Evolutionary conservation across 2,888 invertebrate genomes (phyloP).

Genomic region (Conistra vaccinii): DNA sequence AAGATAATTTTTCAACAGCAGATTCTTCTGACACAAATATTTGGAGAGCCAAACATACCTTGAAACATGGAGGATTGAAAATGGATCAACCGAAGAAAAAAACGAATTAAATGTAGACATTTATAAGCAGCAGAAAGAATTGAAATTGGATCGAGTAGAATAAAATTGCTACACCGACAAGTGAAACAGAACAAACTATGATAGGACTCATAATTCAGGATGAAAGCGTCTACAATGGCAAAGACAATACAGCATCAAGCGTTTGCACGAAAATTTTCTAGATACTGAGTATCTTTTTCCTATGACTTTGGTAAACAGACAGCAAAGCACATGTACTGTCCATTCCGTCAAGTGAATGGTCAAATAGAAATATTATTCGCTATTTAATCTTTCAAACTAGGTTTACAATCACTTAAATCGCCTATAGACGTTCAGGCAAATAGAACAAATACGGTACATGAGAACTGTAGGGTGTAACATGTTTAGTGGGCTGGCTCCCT

Average conservation of each 20-base stretch:
- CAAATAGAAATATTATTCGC: slow-evolving; percentile 13
- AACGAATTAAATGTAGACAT: background rate
- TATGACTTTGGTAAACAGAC: background rate
- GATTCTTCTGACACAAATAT: background rate
- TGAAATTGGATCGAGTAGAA: fast-evolving
- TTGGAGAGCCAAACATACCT: background rate
- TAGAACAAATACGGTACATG: slow-evolving; percentile 41
- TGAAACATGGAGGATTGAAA: background rate
- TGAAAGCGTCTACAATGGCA: background rate
- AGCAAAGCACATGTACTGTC: background rate
- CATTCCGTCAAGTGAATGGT: background rate
- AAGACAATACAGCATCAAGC: background rate
- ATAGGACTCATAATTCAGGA: too few species aligned
- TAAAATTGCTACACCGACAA: background rate
- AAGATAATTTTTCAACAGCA: background rate
- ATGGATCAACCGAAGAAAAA: background rate
- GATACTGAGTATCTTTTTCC: fast-evolving
- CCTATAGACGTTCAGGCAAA: slow-evolving; percentile 4
- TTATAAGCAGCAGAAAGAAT: background rate
- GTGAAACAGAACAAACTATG: background rate
- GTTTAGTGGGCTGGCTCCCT: slow-evolving; percentile 48
- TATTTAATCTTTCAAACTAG: slow-evolving; percentile 17
- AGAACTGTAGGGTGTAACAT: slow-evolving; percentile 11
- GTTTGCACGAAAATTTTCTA: background rate
- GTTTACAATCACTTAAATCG: slow-evolving; percentile 30